phyloP scores from a whole-genome alignment of 2,113 vertebrate genomes.

The Oryzias woworae region DNA sequence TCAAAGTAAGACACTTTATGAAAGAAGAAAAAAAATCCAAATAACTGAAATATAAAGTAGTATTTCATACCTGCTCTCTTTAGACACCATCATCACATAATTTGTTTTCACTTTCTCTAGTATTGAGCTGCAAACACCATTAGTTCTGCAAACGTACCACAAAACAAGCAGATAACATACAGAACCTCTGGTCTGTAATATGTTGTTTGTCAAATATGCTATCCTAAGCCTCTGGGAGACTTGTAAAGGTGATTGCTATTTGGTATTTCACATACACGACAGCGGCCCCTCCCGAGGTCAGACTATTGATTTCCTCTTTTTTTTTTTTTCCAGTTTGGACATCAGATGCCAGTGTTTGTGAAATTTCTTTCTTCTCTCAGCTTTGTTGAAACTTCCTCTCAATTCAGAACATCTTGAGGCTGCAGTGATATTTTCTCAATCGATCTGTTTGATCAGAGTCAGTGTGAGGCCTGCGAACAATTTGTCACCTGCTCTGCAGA shows the following conservation, averaged over 20 bases:
- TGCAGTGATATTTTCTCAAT: constrained; percentile 55
- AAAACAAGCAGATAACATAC: constrained; percentile 55
- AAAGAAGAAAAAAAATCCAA: no score
- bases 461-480: constrained; percentile 45
- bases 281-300: constrained; percentile 55
- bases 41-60: no score
- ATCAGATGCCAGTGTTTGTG: constrained; percentile 52
- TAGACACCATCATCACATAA: constrained; percentile 12
- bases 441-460: constrained; percentile 69
- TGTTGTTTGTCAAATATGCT: constrained; percentile 59
- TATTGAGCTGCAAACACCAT: constrained; percentile 62
- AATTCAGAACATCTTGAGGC: constrained; percentile 52
- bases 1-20: no score
- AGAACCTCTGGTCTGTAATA: constrained; percentile 43
- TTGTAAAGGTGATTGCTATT: constrained; percentile 67
- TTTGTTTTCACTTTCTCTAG: constrained; percentile 11
- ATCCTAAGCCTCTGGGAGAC: constrained; percentile 42
- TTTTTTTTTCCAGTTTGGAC: constrained; percentile 22
- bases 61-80: constrained; percentile 4
- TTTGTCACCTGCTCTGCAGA: constrained; percentile 42
- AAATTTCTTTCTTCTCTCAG: constrained; percentile 51
- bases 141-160: constrained; percentile 64
- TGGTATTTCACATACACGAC: constrained; percentile 63
- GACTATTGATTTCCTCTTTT: constrained; percentile 54
- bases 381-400: constrained; percentile 60